phyloP scores from a whole-genome alignment of 2,113 vertebrate species.

The Heloderma charlesbogerti region DNA sequence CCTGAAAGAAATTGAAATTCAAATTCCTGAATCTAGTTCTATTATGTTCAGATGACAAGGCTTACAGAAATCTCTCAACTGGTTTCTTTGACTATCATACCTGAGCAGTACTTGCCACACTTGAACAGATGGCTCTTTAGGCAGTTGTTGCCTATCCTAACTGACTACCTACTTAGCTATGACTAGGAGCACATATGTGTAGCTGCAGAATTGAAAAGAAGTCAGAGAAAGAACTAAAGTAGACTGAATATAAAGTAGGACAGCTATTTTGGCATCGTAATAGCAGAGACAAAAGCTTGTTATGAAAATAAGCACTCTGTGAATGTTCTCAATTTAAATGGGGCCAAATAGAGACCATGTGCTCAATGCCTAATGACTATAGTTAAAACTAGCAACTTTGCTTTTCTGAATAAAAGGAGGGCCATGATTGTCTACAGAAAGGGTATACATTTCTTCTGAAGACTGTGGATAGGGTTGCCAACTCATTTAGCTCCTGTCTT shows the following conservation, averaged over 20 bases:
- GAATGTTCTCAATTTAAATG: not conserved
- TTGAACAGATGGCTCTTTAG: not conserved
- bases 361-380: not conserved
- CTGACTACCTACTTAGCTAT: not conserved
- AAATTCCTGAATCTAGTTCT: not conserved
- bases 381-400: slow-evolving; percentile 5
- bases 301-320: not conserved
- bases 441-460: not conserved
- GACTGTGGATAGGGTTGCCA: no score
- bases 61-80: not conserved
- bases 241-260: not conserved
- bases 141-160: not conserved
- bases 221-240: not conserved
- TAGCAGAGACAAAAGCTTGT: not conserved
- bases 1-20: not conserved
- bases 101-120: not conserved
- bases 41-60: not conserved
- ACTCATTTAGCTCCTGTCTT: not conserved
- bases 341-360: not conserved
- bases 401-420: not conserved
- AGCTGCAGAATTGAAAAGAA: not conserved
- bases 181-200: not conserved
- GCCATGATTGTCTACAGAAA: not conserved
- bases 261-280: not conserved
- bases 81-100: not conserved